Conservation (phyloP, 1,140 invertebrate species). For the Hycleus phaleratus region DNA sequence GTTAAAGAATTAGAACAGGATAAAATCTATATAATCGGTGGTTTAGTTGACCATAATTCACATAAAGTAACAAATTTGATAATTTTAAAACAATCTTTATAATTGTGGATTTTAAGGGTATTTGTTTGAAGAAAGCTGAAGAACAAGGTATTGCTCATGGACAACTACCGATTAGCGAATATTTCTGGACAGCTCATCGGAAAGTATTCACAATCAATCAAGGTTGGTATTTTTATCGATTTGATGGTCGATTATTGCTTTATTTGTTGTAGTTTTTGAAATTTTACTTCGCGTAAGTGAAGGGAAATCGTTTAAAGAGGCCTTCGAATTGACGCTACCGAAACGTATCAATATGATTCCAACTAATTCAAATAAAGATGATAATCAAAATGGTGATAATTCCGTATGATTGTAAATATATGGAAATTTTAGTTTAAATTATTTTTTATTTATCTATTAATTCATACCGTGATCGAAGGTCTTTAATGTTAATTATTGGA, state of each 20-base stretch:
- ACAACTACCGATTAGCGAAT: slow-evolving; percentile 82
- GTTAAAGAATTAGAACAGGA: slow-evolving; percentile 67
- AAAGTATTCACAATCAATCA: slow-evolving; percentile 96
- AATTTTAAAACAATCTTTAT: not conserved
- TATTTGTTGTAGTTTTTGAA: slow-evolving; percentile 54
- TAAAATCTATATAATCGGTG: slow-evolving; percentile 90
- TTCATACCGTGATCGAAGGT: too few relatives aligned
- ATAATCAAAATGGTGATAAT: too few relatives aligned
- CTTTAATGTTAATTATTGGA: too few relatives aligned
- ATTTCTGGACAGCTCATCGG: slow-evolving; percentile 85
- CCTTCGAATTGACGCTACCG: slow-evolving; percentile 74
- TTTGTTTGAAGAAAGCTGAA: slow-evolving; percentile 74
- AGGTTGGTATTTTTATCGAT: slow-evolving; percentile 47
- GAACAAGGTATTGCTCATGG: slow-evolving; percentile 76
- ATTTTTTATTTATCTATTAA: too few relatives aligned
- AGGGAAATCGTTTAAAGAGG: slow-evolving; percentile 75
- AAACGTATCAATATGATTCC: slow-evolving; percentile 47
- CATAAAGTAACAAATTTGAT: slow-evolving; percentile 63
- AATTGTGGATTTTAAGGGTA: slow-evolving; percentile 52
- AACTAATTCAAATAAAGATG: slow-evolving; percentile 13
- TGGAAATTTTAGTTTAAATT: too few relatives aligned
- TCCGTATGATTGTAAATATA: too few relatives aligned
- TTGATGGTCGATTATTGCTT: slow-evolving; percentile 53
- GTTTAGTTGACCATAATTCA: slow-evolving; percentile 93
- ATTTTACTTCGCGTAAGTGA: slow-evolving; percentile 74